Percentiles rank a stretch among this genome's conserved stretches.
Evolutionary conservation across 1,140 invertebrate genomes (phyloP).

Genomic region (Macrotrachela quadricornifera): DNA sequence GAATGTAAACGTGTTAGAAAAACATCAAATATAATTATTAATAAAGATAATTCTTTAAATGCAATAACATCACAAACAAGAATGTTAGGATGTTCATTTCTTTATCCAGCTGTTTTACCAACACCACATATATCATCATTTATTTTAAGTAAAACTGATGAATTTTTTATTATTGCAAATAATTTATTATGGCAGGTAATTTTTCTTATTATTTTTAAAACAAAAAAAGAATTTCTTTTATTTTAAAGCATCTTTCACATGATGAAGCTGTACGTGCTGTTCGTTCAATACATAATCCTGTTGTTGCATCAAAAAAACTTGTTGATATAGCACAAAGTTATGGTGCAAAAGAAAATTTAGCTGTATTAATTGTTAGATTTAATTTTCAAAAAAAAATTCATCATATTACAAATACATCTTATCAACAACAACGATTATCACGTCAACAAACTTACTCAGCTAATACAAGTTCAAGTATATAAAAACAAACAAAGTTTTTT

Average conservation of each 20-base stretch:
- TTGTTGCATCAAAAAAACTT: constrained; percentile 26
- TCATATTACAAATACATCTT: too few relatives aligned
- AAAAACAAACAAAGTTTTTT: too few relatives aligned
- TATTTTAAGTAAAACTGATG: constrained; percentile 18
- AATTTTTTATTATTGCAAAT: constrained; percentile 26
- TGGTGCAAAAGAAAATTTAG: constrained; percentile 25
- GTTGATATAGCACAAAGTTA: constrained; percentile 28
- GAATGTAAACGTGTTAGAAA: constrained; percentile 21
- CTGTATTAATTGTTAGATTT: constrained; percentile 21
- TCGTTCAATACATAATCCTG: constrained; percentile 20
- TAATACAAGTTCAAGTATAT: too few relatives aligned
- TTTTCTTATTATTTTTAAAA: not conserved
- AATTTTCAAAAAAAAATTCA: not conserved
- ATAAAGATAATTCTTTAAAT: constrained; percentile 25
- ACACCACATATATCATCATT: constrained; percentile 17
- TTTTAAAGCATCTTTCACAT: constrained; percentile 13
- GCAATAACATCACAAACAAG: constrained; percentile 21
- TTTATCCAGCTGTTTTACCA: constrained; percentile 25
- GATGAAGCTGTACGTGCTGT: constrained; percentile 24
- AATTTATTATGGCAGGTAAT: constrained; percentile 21
- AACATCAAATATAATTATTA: constrained; percentile 27
- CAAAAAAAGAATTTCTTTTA: too few relatives aligned
- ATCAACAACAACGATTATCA: too few relatives aligned
- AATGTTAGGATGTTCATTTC: constrained; percentile 23
- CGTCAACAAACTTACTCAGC: too few relatives aligned